These are phyloP conservation scores for Raja brachyura DNA, from an alignment of 2,113 vertebrate genomes.

Conservation along the genomic window DNA sequence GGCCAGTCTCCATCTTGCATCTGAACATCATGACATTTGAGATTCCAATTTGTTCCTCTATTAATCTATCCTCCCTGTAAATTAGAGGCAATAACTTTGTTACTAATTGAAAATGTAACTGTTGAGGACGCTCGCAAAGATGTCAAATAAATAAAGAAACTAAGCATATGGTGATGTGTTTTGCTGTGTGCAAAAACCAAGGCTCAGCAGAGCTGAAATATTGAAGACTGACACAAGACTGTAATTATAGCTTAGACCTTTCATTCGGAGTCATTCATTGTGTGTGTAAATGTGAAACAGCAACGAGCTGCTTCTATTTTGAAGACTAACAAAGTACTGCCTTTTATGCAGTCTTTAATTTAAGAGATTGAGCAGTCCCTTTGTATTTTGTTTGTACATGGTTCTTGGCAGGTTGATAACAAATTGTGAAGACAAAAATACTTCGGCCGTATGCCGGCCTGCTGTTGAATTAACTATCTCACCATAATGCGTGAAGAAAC, in stretches of 20 bases:
- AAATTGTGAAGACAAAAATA: slow-evolving; percentile 32
- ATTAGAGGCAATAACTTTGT: slow-evolving; percentile 2
- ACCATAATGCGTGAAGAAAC: slow-evolving; percentile 10
- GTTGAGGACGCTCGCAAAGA: background rate
- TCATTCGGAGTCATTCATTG: slow-evolving; percentile 29
- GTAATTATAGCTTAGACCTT: slow-evolving; percentile 26
- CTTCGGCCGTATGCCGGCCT: slow-evolving; percentile 13
- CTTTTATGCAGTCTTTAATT: slow-evolving; percentile 16
- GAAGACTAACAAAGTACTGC: slow-evolving; percentile 23
- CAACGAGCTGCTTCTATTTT: background rate
- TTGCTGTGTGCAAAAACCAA: background rate
- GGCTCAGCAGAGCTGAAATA: slow-evolving; percentile 28
- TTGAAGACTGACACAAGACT: slow-evolving; percentile 31
- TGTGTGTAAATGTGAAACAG: slow-evolving; percentile 17
- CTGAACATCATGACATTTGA: background rate
- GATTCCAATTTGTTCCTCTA: background rate
- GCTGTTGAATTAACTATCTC: slow-evolving; percentile 24
- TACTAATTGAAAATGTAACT: background rate
- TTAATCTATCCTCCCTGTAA: background rate
- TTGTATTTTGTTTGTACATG: slow-evolving; percentile 31
- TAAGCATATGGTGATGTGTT: background rate
- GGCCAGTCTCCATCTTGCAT: background rate
- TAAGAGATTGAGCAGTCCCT: slow-evolving; percentile 13
- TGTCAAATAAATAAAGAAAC: slow-evolving; percentile 12
- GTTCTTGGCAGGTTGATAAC: slow-evolving; percentile 27